These are phyloP conservation scores for Himalopsyche phryganea DNA, from an alignment of 1,140 invertebrate species.

Conservation along the genomic window DNA sequence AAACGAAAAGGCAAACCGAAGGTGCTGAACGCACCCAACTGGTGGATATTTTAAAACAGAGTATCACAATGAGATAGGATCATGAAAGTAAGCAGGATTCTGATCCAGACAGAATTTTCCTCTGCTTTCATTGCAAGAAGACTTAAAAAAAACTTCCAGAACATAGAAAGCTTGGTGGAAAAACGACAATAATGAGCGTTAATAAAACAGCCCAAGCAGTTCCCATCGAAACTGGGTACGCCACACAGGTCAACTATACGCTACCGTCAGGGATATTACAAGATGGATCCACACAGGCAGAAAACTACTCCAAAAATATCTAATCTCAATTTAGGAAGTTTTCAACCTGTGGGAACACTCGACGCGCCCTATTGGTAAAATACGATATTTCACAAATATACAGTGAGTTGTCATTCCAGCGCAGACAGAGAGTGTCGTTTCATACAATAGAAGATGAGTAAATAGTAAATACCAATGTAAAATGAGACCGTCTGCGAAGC, in stretches of 20 bases:
- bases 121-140: conserved; percentile 12
- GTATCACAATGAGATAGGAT: conserved; percentile 9
- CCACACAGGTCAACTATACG: conserved; percentile 11
- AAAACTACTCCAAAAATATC: background rate
- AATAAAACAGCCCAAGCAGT: conserved; percentile 9
- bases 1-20: conserved; percentile 1
- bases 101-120: conserved; percentile 13
- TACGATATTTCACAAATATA: too few relatives aligned
- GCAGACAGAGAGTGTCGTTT: too few relatives aligned
- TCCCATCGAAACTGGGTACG: conserved; percentile 4
- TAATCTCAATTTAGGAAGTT: too few relatives aligned
- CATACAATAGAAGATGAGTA: too few relatives aligned
- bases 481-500: too few relatives aligned
- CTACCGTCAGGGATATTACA: conserved; percentile 1
- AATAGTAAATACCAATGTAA: too few relatives aligned
- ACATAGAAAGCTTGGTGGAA: conserved; percentile 8
- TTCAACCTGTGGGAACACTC: too few relatives aligned
- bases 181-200: conserved; percentile 8
- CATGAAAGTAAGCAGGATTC: conserved; percentile 17
- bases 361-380: too few relatives aligned
- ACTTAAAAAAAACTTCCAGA: conserved; percentile 12
- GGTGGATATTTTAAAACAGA: conserved; percentile 11
- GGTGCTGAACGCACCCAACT: conserved; percentile 5
- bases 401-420: too few relatives aligned
- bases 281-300: background rate